Evolutionary conservation across 2,888 invertebrate genomes (phyloP).

Genomic region (Xestia rhomboidea): DNA sequence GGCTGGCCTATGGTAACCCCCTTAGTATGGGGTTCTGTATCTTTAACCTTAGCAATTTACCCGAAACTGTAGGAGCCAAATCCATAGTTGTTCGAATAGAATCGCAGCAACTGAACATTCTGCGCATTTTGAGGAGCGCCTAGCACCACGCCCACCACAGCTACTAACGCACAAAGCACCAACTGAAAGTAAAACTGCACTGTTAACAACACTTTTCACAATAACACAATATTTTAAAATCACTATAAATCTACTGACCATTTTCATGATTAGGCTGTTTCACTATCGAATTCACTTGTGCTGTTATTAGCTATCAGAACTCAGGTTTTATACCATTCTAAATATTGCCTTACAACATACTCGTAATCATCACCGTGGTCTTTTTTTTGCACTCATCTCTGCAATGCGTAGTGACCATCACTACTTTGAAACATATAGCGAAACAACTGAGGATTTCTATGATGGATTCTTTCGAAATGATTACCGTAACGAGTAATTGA

Average conservation of each 20-base stretch:
- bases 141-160: slow-evolving; percentile 68
- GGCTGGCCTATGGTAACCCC: not conserved
- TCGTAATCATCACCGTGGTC: not conserved
- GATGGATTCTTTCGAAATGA: slow-evolving; percentile 68
- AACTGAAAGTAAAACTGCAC: slow-evolving; percentile 78
- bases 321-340: slow-evolving; percentile 83
- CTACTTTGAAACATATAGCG: slow-evolving; percentile 75
- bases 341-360: slow-evolving; percentile 81
- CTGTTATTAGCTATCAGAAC: slow-evolving; percentile 74
- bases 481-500: not conserved
- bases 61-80: slow-evolving; percentile 80
- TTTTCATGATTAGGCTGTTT: slow-evolving; percentile 80
- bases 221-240: slow-evolving; percentile 15
- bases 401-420: slow-evolving; percentile 68
- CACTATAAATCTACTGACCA: slow-evolving; percentile 74
- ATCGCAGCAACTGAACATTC: slow-evolving; percentile 79
- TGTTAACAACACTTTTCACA: slow-evolving; percentile 60
- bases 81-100: slow-evolving; percentile 83
- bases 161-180: slow-evolving; percentile 83
- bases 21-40: not conserved
- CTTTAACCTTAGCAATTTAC: slow-evolving; percentile 70
- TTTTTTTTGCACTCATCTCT: slow-evolving; percentile 73
- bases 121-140: slow-evolving; percentile 81
- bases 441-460: slow-evolving; percentile 78
- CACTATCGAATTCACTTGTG: slow-evolving; percentile 72